Evolutionary conservation across 2,113 vertebrate species (phyloP), one percentile per base, ranked within the genome.

Genomic region (Muscicapa adusta): DNA sequence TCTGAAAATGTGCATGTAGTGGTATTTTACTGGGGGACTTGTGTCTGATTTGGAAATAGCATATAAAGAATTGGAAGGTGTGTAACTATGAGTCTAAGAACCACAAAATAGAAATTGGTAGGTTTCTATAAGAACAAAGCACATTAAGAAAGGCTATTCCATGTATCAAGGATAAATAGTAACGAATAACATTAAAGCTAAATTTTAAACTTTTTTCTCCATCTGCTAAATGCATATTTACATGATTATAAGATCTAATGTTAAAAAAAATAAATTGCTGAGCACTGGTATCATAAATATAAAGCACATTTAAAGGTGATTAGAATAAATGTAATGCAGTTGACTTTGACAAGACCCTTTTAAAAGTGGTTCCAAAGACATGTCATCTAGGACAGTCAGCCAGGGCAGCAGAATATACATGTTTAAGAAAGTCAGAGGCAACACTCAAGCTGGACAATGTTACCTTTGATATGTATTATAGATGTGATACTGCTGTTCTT

Each of bases 311-410:
- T 94, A 90, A 70, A 93, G 66, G 62, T 5, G 12, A 56, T 62
- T 25, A 81, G 8, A 63, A 83, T 62, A 20, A 73, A 58, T 80
- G 56, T 81, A 89, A 61, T 72, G 40, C 31, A 81, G 28, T 45
- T 81, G 57, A 93, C 83, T 97, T 97, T 96, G 91, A 78, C 73
- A 90, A 26, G 86, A 75, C 88, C 48, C 28, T 97, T 96, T 91
- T 34, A 74, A 91, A 97, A 97, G 77, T 95, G 61, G 79, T 88
- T 96, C 82, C 77, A 97, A 96, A 96, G 89, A 90, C 80, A 83
- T 71, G 36, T 2, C 51, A 54, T 71, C 54, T 61, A 91, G 86
- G 73, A 78, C 54, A 79, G 36, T 16, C 87, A 90, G n/a, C 26
- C 50, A 83, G 65, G 58, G 18, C 66, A 96, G 83, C 57, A 93